These are phyloP conservation scores for Xestia ashworthii DNA, from an alignment of 2,888 invertebrate species.

Conservation along the genomic window DNA sequence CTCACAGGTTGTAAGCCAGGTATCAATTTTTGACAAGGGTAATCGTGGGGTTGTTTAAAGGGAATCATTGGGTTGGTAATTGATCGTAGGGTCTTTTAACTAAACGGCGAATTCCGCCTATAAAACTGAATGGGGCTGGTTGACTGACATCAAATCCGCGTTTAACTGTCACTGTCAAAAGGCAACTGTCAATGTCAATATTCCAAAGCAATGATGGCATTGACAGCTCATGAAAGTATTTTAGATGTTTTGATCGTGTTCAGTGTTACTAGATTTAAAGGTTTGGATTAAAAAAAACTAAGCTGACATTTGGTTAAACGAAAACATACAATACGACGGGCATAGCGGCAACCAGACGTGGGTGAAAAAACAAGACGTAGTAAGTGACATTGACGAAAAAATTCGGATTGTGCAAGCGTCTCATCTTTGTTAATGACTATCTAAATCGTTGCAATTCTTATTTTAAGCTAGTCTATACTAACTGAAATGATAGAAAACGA, in stretches of 20 bases:
- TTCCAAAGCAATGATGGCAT: neutral
- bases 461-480: neutral
- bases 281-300: neutral
- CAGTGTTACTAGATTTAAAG: neutral
- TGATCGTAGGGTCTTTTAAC: neutral
- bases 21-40: neutral
- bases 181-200: neutral
- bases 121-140: neutral
- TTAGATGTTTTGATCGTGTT: neutral
- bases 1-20: conserved; percentile 11
- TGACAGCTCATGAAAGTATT: neutral
- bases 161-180: neutral
- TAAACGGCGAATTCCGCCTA: neutral
- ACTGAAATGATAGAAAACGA: neutral
- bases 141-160: neutral
- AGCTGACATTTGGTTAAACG: neutral
- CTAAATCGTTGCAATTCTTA: conserved; percentile 1
- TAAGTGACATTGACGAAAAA: neutral
- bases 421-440: neutral
- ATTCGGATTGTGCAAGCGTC: neutral
- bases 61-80: neutral
- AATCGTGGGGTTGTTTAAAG: neutral
- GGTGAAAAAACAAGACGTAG: neutral
- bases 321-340: neutral
- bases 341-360: conserved; percentile 8